A percentile compares a stretch with the other conserved stretches of the same genome.
phyloP scores from a whole-genome alignment of 1,140 invertebrate genomes.

The Drosophila willistoni region DNA sequence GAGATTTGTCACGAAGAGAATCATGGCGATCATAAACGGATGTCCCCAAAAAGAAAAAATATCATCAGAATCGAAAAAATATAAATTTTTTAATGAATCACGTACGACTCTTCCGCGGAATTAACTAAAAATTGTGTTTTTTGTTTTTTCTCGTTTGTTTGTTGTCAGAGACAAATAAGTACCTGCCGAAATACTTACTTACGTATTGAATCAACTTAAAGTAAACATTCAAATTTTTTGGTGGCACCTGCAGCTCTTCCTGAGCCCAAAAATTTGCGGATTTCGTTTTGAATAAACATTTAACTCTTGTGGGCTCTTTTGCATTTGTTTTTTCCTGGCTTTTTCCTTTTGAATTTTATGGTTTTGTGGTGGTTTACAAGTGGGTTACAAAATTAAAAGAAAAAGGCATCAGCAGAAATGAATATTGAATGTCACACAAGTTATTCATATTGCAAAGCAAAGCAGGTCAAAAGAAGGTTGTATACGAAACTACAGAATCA shows the following conservation, averaged over 20 bases:
- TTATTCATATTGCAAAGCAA: slow-evolving; percentile 8
- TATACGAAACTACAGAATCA: background rate
- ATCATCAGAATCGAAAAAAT: slow-evolving; percentile 13
- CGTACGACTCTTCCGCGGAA: slow-evolving; percentile 55
- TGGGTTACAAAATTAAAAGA: slow-evolving; percentile 52
- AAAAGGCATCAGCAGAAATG: slow-evolving; percentile 12
- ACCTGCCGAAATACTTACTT: background rate
- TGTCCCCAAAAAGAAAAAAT: slow-evolving; percentile 25
- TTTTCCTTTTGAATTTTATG: slow-evolving; percentile 20
- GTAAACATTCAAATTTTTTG: slow-evolving; percentile 30
- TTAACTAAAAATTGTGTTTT: slow-evolving; percentile 9
- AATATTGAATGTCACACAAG: slow-evolving; percentile 28
- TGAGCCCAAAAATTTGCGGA: slow-evolving; percentile 13
- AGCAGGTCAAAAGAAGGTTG: slow-evolving; percentile 1
- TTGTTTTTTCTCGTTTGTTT: background rate
- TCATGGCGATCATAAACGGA: slow-evolving; percentile 50
- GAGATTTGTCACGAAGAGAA: slow-evolving; percentile 61
- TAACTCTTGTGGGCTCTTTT: slow-evolving; percentile 51
- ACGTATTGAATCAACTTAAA: slow-evolving; percentile 25
- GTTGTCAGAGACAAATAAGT: background rate
- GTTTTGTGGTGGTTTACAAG: slow-evolving; percentile 10
- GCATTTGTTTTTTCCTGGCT: slow-evolving; percentile 37
- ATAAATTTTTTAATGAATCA: slow-evolving; percentile 30
- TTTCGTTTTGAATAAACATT: slow-evolving; percentile 27
- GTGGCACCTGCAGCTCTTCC: slow-evolving; percentile 40